Conservation (phyloP, 2,888 invertebrate species). For the Drosophila recens region DNA sequence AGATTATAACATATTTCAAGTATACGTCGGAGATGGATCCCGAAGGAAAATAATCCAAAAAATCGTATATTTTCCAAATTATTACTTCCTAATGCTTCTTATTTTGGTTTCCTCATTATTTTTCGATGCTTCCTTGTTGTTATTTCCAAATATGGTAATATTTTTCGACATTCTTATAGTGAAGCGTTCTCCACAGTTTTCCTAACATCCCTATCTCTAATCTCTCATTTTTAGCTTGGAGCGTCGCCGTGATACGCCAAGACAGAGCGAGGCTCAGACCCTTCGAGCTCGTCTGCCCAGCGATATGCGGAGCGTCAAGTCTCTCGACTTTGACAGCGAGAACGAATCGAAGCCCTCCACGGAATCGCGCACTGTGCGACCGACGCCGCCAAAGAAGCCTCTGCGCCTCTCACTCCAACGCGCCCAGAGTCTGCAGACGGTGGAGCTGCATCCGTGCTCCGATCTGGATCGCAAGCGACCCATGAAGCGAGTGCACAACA, state of each 20-base stretch:
- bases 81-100: too few species aligned
- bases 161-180: not conserved
- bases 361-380: constrained; percentile 86
- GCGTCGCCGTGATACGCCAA: constrained; percentile 73
- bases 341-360: constrained; percentile 85
- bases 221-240: constrained; percentile 65
- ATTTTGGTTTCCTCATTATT: too few species aligned
- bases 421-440: constrained; percentile 92
- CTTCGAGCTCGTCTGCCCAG: constrained; percentile 72
- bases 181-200: not conserved
- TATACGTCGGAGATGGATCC: too few species aligned
- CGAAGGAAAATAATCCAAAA: too few species aligned
- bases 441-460: constrained; percentile 84
- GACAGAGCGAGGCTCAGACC: constrained; percentile 69
- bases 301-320: constrained; percentile 88
- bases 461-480: constrained; percentile 84
- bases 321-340: constrained; percentile 92
- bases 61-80: too few species aligned
- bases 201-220: not conserved
- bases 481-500: constrained; percentile 83
- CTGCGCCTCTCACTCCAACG: constrained; percentile 92
- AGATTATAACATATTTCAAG: too few species aligned
- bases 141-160: too few species aligned
- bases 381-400: constrained; percentile 94
- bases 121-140: too few species aligned